Base-by-base conservation (phyloP, 2,797 vertebrate genomes). In the Tenualosa ilisha region DNA sequence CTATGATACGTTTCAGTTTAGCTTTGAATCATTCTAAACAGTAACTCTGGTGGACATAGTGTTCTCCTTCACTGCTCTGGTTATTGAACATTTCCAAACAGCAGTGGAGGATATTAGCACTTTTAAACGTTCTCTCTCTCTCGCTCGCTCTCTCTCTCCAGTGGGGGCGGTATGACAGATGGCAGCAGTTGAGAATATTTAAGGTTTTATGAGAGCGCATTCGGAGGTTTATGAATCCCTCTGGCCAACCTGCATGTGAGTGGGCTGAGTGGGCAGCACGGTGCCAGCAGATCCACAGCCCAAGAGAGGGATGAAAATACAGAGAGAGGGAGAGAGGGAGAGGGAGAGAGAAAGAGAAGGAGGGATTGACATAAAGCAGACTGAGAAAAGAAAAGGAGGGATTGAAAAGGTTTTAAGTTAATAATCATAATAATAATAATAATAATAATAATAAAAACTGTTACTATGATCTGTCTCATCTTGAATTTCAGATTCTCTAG, bases 181-280 rank as follows among this genome's bases (percentile, higher is more conserved):
- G 82, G 82, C 56, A 24, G 82, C 82, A 61, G 82, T 83, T 83
- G 56, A 56, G 56, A 65, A 65, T 59, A 50, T 46, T 56, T 83
- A 65, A 63, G 56, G 61, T 83, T 83, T 65, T 49, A 83, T 83
- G 51, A 59, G 82, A 83, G 68, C 68, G 31, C 68, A 40, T 31
- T 75, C 37, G 6, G 68, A 75, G 68, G 2, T 75, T 75, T 75
- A 75, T 75, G 68, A 75, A 75, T 75, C 68, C 31, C 68, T 75
- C 68, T 75, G 68, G 68, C 68, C 68, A 75, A 43, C 68, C 68
- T 75, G 68, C 68, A 75, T 43, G 68, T 43, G 68, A 75, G 68
- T 75, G 68, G 68, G 68, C 37, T 43, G 68, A 17, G 37, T 75
- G 68, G 68, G 31, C 54, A 56, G 54, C 54, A 9, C 65, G 37